Conservation (phyloP, 2,888 invertebrate species). For the Entomobrya multifasciata region DNA sequence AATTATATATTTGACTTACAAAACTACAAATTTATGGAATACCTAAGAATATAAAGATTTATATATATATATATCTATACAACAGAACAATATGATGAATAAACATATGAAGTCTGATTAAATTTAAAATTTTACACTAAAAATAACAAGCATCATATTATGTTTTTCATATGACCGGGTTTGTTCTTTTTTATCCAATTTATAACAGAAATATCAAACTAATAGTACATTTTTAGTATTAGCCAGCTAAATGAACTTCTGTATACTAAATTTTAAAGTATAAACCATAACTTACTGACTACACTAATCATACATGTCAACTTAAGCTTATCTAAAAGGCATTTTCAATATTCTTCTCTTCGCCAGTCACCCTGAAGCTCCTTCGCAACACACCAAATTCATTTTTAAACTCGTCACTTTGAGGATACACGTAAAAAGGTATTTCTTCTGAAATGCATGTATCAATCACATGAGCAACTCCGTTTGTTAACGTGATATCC, state of each 20-base stretch:
- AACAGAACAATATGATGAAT: conserved; percentile 13
- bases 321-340: conserved; percentile 47
- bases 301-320: too few relatives aligned
- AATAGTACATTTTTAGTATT: background rate
- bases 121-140: conserved; percentile 17
- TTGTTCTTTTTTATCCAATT: conserved; percentile 70
- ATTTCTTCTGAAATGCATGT: conserved; percentile 70
- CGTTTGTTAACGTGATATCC: conserved; percentile 80
- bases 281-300: conserved; percentile 23
- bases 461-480: conserved; percentile 81
- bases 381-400: conserved; percentile 76
- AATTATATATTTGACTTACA: conserved; percentile 3
- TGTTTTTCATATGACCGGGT: conserved; percentile 70
- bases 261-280: too few relatives aligned
- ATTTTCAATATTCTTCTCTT: conserved; percentile 69
- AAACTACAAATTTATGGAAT: too few relatives aligned
- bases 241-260: conserved; percentile 41
- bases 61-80: background rate
- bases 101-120: conserved; percentile 59
- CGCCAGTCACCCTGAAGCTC: conserved; percentile 59
- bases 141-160: conserved; percentile 9
- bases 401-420: conserved; percentile 75
- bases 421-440: conserved; percentile 74
- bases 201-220: conserved; percentile 53
- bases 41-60: background rate